A percentile compares a stretch with the other conserved stretches of the same genome.
These are phyloP conservation scores for Syngnathus rostellatus DNA, from an alignment of 2,797 vertebrate genomes.

Conservation along the genomic window DNA sequence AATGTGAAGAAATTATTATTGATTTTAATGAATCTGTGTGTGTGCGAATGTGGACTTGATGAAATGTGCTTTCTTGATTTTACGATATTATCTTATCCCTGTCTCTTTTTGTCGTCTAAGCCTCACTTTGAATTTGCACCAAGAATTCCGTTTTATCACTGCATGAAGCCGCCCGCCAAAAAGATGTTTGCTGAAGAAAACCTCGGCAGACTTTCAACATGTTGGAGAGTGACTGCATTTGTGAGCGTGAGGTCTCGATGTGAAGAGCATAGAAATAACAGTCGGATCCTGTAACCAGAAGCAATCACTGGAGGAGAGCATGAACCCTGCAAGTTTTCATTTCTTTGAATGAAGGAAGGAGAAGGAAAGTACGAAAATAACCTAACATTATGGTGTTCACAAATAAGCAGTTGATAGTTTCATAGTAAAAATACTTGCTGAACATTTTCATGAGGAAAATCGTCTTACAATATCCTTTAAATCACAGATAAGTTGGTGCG, in stretches of 20 bases:
- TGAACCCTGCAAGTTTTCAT: neutral
- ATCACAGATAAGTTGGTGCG: no score
- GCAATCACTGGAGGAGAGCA: neutral
- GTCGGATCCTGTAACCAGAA: neutral
- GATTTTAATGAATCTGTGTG: no score
- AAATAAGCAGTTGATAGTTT: no score
- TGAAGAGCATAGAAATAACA: constrained; percentile 2
- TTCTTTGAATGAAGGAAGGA: no score
- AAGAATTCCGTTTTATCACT: neutral
- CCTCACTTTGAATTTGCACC: neutral
- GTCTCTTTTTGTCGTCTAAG: neutral
- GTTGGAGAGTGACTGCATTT: neutral
- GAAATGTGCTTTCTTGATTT: neutral
- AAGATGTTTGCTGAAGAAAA: neutral
- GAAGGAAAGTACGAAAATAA: no score
- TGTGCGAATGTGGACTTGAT: neutral
- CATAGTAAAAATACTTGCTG: no score
- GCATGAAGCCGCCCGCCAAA: neutral
- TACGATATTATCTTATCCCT: neutral
- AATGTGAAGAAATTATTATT: no score
- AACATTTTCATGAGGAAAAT: no score
- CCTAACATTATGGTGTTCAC: no score
- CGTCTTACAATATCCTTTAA: no score
- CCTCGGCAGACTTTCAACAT: neutral
- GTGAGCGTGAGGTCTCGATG: constrained; percentile 1